Percentiles rank a stretch among this genome's conserved stretches.
phyloP scores from a whole-genome alignment of 2,797 vertebrate genomes.

The Aphelocoma californica region DNA sequence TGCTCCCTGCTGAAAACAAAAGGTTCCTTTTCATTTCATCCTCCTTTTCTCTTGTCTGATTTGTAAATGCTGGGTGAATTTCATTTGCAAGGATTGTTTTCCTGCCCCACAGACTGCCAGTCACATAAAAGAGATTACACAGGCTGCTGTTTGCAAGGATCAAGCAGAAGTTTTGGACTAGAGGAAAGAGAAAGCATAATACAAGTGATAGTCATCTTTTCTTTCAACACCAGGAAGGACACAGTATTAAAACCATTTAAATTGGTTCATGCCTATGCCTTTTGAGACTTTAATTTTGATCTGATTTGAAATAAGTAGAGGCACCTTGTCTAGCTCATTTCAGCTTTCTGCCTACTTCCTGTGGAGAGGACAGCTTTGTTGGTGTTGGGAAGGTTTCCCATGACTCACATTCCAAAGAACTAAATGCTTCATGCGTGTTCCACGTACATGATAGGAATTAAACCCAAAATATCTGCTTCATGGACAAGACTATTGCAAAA shows the following conservation, averaged over 20 bases:
- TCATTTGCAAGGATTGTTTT: background rate
- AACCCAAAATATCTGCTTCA: background rate
- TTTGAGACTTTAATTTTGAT: constrained; percentile 14
- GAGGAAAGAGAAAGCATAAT: background rate
- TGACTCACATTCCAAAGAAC: background rate
- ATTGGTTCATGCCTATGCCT: background rate
- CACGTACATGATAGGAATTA: background rate
- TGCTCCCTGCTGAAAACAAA: constrained; percentile 15
- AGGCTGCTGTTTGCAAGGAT: background rate
- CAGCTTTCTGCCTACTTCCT: background rate
- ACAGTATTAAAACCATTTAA: background rate
- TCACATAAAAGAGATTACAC: background rate
- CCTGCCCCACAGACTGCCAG: background rate
- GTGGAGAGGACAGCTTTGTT: background rate
- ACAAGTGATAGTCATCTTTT: background rate
- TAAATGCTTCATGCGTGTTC: background rate
- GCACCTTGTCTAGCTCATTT: background rate
- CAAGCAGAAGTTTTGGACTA: background rate
- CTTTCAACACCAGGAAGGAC: background rate
- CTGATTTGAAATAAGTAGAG: constrained; percentile 20
- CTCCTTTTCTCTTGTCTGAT: constrained; percentile 44
- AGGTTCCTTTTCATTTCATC: constrained; percentile 4
- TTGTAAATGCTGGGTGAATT: constrained; percentile 48
- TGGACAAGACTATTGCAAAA: background rate
- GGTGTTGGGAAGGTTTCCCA: background rate